Conservation (phyloP, 2,113 vertebrate genomes). For the Misgurnus mizolepis region DNA sequence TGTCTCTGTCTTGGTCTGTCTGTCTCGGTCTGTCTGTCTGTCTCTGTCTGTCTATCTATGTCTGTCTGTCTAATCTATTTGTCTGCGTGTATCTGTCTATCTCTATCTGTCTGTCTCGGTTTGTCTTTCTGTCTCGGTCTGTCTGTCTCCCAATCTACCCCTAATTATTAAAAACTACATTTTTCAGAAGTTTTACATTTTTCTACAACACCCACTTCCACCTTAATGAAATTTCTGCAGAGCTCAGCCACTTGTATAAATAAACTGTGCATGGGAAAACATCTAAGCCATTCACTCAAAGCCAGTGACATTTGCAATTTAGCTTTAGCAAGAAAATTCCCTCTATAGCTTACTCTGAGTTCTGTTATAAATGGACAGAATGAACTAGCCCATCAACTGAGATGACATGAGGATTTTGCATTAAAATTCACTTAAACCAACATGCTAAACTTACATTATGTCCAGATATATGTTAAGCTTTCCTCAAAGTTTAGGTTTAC, state of each 20-base stretch:
- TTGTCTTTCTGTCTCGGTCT: no score
- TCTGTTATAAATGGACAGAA: conserved; percentile 5
- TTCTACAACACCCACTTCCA: no score
- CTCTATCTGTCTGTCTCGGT: no score
- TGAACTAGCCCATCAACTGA: conserved; percentile 9
- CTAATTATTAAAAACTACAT: no score
- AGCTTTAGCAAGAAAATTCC: not conserved
- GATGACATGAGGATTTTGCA: conserved; percentile 19
- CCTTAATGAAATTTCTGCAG: no score
- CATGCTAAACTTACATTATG: conserved; percentile 9
- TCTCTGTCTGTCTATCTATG: no score
- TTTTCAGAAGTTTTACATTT: no score
- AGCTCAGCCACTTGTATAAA: not conserved
- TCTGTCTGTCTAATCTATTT: no score
- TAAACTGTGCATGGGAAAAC: conserved; percentile 9
- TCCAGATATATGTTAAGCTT: not conserved
- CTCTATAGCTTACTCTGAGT: conserved; percentile 12
- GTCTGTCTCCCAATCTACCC: no score
- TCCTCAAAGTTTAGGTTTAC: conserved; percentile 8
- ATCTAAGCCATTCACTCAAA: not conserved
- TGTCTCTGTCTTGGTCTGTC: no score
- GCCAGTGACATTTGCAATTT: not conserved
- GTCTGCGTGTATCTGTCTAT: no score
- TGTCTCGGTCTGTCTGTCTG: no score
- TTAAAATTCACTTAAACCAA: conserved; percentile 31